Evolutionary conservation across 1,140 invertebrate species (phyloP).

Genomic region (Macrotrachela quadricornifera): DNA sequence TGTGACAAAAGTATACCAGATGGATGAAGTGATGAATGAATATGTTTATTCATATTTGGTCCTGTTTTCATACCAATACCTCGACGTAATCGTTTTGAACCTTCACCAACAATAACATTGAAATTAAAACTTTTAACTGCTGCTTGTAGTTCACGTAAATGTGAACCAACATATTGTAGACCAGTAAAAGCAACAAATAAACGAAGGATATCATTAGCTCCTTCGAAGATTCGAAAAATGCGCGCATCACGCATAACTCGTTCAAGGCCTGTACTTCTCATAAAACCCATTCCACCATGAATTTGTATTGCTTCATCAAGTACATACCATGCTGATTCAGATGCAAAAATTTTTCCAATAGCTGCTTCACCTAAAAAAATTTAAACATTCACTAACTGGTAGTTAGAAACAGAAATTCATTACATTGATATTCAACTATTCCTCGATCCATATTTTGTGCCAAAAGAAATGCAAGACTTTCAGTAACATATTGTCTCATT

Average conservation of each 20-base stretch:
- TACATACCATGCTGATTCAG: constrained; percentile 44
- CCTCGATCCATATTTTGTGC: constrained; percentile 72
- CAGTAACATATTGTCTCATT: constrained; percentile 73
- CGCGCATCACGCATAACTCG: constrained; percentile 71
- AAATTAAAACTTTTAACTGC: constrained; percentile 34
- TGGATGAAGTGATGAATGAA: not conserved
- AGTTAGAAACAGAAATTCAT: no score
- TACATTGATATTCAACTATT: constrained; percentile 36
- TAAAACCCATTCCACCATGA: constrained; percentile 54
- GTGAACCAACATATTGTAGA: constrained; percentile 32
- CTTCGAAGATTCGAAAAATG: constrained; percentile 97
- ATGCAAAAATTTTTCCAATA: constrained; percentile 62
- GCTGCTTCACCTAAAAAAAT: constrained; percentile 57
- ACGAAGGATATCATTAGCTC: constrained; percentile 91
- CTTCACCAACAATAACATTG: constrained; percentile 47
- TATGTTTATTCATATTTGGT: not conserved
- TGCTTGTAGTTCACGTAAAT: constrained; percentile 32
- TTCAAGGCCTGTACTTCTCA: constrained; percentile 69
- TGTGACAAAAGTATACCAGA: constrained; percentile 24
- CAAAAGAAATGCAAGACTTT: constrained; percentile 70
- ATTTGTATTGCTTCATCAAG: constrained; percentile 92
- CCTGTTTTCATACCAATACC: constrained; percentile 15
- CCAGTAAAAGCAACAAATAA: constrained; percentile 89
- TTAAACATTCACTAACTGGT: no score
- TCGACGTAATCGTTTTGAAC: constrained; percentile 45